phyloP scores from a whole-genome alignment of 2,888 invertebrate genomes.

The Phaonia tiefii region DNA sequence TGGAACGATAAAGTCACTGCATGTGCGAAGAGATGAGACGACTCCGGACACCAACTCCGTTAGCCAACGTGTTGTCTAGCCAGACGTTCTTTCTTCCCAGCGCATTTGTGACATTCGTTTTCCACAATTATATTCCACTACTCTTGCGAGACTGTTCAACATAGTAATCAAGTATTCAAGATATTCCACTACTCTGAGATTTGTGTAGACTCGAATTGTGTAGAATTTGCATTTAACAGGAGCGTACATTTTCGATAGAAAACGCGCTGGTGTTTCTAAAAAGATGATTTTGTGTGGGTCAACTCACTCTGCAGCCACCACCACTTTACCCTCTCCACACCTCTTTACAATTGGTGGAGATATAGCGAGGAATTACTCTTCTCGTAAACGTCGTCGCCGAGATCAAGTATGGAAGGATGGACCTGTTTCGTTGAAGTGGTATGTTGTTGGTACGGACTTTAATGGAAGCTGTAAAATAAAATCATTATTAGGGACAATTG shows the following conservation, averaged over 20 bases:
- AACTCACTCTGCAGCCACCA: slow-evolving; percentile 43
- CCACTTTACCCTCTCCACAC: slow-evolving; percentile 18
- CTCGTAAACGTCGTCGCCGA: slow-evolving; percentile 35
- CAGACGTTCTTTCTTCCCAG: slow-evolving; percentile 25
- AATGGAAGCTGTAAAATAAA: slow-evolving; percentile 68
- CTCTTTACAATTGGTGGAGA: background rate
- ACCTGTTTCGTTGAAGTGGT: slow-evolving; percentile 25
- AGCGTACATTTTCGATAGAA: slow-evolving; percentile 32
- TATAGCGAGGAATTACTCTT: slow-evolving; percentile 28
- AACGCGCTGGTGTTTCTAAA: slow-evolving; percentile 38
- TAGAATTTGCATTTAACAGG: slow-evolving; percentile 42
- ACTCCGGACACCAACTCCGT: slow-evolving; percentile 34
- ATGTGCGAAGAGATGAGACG: slow-evolving; percentile 15
- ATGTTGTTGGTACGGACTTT: slow-evolving; percentile 48
- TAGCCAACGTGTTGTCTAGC: slow-evolving; percentile 39
- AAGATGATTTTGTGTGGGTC: slow-evolving; percentile 25
- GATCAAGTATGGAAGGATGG: slow-evolving; percentile 3
- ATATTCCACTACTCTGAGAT: slow-evolving; percentile 33
- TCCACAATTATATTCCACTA: slow-evolving; percentile 29
- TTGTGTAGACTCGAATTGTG: slow-evolving; percentile 36
- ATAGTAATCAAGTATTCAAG: no score
- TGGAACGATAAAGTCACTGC: slow-evolving; percentile 15
- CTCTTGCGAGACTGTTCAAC: slow-evolving; percentile 13
- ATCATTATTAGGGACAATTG: slow-evolving; percentile 62
- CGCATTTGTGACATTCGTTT: slow-evolving; percentile 14